Evolutionary conservation across 2,797 vertebrate genomes (phyloP).

Genomic region (Lophius americanus): DNA sequence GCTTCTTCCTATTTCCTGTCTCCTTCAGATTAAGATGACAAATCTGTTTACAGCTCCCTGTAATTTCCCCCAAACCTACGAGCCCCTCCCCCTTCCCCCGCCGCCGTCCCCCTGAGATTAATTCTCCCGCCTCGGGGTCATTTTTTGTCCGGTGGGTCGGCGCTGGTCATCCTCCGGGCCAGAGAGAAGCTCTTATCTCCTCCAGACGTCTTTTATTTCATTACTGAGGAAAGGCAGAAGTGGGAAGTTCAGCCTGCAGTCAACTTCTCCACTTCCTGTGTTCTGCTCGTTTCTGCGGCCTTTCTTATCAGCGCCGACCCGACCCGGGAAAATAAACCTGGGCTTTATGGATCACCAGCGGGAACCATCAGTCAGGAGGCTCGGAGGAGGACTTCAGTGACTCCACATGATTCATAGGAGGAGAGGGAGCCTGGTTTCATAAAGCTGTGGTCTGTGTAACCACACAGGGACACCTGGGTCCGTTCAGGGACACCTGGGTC

Average conservation of each 20-base stretch:
- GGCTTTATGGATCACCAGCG: not conserved
- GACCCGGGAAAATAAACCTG: slow-evolving; percentile 11
- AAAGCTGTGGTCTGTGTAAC: too few relatives aligned
- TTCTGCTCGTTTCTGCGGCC: slow-evolving; percentile 5
- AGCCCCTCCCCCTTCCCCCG: slow-evolving; percentile 13
- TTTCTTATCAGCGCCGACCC: slow-evolving; percentile 22
- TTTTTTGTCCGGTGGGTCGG: slow-evolving; percentile 38
- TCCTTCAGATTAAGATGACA: slow-evolving; percentile 63
- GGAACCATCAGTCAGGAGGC: slow-evolving; percentile 17
- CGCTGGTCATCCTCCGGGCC: slow-evolving; percentile 45
- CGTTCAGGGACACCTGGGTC: too few relatives aligned
- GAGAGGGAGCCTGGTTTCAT: too few relatives aligned
- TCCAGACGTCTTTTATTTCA: slow-evolving; percentile 45
- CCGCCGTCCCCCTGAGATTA: slow-evolving; percentile 48
- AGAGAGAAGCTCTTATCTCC: slow-evolving; percentile 54
- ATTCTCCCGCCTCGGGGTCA: slow-evolving; percentile 38
- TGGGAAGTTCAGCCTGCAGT: slow-evolving; percentile 11
- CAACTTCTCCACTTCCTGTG: slow-evolving; percentile 10
- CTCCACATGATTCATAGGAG: too few relatives aligned
- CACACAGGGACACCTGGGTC: too few relatives aligned
- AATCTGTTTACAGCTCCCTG: slow-evolving; percentile 65
- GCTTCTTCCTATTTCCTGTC: slow-evolving; percentile 27
- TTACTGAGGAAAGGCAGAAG: slow-evolving; percentile 33
- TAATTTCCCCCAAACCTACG: slow-evolving; percentile 51
- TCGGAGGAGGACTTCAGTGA: too few relatives aligned